These are phyloP conservation scores for Pteruthius melanotis DNA, from an alignment of 2,113 vertebrate genomes.

Conservation along the genomic window DNA sequence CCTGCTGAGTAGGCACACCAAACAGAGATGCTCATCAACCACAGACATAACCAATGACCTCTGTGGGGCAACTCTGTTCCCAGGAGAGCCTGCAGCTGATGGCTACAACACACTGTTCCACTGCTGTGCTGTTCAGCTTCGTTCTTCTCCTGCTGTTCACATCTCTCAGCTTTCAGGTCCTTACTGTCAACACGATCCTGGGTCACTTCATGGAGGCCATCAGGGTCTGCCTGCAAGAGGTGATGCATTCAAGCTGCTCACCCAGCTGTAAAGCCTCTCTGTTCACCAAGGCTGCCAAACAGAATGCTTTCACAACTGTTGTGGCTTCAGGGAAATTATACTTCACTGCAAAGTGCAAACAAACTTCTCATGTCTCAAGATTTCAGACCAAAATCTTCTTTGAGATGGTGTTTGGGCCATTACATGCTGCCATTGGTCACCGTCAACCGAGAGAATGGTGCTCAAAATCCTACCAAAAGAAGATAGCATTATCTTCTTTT, in stretches of 20 bases:
- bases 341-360: not conserved
- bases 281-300: not conserved
- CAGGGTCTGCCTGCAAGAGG: not conserved
- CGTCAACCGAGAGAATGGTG: accelerated
- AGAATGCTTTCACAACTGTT: not conserved
- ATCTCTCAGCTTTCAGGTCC: not conserved
- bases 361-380: not conserved
- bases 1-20: not conserved
- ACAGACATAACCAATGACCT: not conserved
- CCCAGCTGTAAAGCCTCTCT: not conserved
- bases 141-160: not conserved
- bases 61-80: not conserved
- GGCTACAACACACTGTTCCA: not conserved
- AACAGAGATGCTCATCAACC: not conserved
- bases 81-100: accelerated
- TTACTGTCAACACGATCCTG: not conserved
- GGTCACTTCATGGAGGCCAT: not conserved
- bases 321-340: not conserved
- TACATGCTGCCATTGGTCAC: not conserved
- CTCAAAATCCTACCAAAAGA: not conserved
- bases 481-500: too few relatives aligned
- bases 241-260: not conserved
- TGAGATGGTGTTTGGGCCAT: not conserved
- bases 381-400: not conserved
- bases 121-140: not conserved